phyloP scores from a whole-genome alignment of 2,888 invertebrate species.

The Oeneis ivallda region DNA sequence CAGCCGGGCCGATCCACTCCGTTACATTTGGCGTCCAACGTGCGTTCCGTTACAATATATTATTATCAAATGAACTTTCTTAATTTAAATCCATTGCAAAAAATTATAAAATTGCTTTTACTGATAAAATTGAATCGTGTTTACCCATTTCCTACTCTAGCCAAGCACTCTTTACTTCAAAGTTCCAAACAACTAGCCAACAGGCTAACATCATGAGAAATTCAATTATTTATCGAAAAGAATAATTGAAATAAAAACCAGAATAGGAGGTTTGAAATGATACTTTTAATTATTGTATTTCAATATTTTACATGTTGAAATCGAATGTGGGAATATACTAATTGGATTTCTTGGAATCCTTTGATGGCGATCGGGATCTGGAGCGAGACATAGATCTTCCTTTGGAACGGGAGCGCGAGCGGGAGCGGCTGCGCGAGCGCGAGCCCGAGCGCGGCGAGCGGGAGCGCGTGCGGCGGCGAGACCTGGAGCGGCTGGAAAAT shows the following conservation, averaged over 20 bases:
- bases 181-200: too few species aligned
- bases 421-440: constrained; percentile 71
- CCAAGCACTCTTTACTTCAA: too few species aligned
- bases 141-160: too few species aligned
- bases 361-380: constrained; percentile 74
- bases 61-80: too few species aligned
- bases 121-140: too few species aligned
- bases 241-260: not conserved
- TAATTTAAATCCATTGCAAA: too few species aligned
- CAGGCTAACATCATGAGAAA: too few species aligned
- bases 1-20: too few species aligned
- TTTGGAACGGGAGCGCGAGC: constrained; percentile 77
- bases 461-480: constrained; percentile 83
- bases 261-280: not conserved
- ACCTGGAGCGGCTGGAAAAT: constrained; percentile 81
- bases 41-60: too few species aligned
- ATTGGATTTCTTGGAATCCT: constrained; percentile 76
- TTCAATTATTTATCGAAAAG: too few species aligned
- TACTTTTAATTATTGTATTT: constrained; percentile 3
- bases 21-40: too few species aligned
- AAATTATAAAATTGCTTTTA: too few species aligned
- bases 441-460: constrained; percentile 79
- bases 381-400: constrained; percentile 76
- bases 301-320: constrained; percentile 10
- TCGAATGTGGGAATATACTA: constrained; percentile 11